Evolutionary conservation across 2,113 vertebrate genomes (phyloP).

Genomic region (Xiphorhynchus elegans): DNA sequence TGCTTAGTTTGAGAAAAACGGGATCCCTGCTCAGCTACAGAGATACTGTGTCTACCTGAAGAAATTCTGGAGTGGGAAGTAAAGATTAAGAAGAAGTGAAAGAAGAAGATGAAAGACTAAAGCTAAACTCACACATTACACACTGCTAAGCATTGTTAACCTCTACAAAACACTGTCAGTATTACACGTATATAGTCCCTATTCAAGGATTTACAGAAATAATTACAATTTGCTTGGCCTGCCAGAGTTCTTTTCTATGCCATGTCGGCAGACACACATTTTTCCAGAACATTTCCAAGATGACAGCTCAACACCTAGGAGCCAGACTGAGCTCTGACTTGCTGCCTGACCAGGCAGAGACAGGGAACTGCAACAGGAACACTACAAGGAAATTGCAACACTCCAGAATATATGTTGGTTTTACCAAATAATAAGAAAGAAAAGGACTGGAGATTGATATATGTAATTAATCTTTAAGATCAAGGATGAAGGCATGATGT

Average conservation of each 20-base stretch:
- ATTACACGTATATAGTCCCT: neutral
- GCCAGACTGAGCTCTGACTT: neutral
- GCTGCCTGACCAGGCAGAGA: neutral
- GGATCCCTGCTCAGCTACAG: neutral
- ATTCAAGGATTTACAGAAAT: neutral
- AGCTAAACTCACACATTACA: neutral
- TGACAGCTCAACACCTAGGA: neutral
- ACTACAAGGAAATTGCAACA: rapidly evolving
- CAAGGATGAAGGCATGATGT: neutral
- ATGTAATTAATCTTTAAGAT: neutral
- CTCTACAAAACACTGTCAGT: neutral
- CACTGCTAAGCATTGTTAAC: neutral
- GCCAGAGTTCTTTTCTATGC: neutral
- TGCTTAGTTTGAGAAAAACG: neutral
- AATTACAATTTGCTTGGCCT: neutral
- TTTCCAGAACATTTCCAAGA: neutral
- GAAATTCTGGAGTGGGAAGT: neutral
- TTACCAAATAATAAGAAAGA: neutral
- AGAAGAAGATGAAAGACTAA: neutral
- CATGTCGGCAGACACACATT: neutral
- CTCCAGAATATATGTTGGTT: neutral
- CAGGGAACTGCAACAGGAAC: neutral
- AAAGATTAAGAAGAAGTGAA: neutral
- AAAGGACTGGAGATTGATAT: neutral
- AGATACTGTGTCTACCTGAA: neutral